Evolutionary conservation across 2,888 invertebrate genomes (phyloP).

Genomic region (Drosophila fulvimacula): DNA sequence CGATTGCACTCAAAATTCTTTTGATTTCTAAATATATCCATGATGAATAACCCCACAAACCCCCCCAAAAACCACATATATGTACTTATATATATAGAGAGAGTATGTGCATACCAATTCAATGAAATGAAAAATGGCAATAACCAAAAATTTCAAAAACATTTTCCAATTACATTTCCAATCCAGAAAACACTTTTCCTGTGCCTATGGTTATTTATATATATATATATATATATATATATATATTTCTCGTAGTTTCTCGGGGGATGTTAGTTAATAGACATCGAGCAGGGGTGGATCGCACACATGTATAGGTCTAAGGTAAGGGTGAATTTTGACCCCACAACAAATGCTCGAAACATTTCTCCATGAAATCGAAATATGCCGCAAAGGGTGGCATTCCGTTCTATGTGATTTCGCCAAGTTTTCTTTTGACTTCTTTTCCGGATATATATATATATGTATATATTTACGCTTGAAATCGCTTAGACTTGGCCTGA

Average conservation of each 20-base stretch:
- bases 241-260: constrained; percentile 1
- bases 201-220: constrained; percentile 28
- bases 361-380: constrained; percentile 34
- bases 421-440: constrained; percentile 27
- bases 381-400: constrained; percentile 44
- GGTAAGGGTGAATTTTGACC: constrained; percentile 42
- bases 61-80: not conserved
- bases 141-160: constrained; percentile 28
- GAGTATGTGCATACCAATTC: not conserved
- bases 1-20: constrained; percentile 2
- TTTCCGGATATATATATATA: not conserved
- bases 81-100: not conserved
- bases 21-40: constrained; percentile 4
- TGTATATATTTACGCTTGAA: constrained; percentile 6
- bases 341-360: constrained; percentile 31
- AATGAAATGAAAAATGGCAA: not conserved
- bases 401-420: constrained; percentile 41
- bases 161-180: constrained; percentile 45
- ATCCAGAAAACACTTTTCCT: constrained; percentile 31
- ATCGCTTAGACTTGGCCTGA: constrained; percentile 3
- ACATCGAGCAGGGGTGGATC: constrained; percentile 41
- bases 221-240: constrained; percentile 10
- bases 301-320: constrained; percentile 7
- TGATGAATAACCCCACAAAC: not conserved
- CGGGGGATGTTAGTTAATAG: constrained; percentile 44